Evolutionary conservation across 2,113 vertebrate genomes (phyloP), one percentile per base, ranked within the genome.

Genomic region (Lethenteron camtschaticum): DNA sequence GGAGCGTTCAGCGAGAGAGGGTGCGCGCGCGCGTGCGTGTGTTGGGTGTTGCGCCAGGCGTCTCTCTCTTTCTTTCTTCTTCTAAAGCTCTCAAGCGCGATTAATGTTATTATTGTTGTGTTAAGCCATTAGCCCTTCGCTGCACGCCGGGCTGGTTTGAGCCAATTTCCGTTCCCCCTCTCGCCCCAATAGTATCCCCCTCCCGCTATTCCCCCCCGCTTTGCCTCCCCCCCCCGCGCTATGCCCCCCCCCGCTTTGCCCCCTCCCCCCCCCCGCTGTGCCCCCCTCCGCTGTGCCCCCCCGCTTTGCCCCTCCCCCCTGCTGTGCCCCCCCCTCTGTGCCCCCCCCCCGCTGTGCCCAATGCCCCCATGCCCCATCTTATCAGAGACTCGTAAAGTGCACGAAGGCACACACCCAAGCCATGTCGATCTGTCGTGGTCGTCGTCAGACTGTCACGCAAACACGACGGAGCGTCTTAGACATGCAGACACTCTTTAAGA

Each of bases 31-130:
- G n/a, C 69, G 9, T 14, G 14, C 72, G 13, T 24, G 60, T 72
- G 57, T 73, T 69, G 56, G 57, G 69, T 68, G 68, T 55, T 68
- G 69, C 68, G 16, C 16, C 60, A 12, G 16, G 12, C 56, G 20
- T 56, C 18, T 16, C 2, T 72, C 16, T 41, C 24, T 24, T 1
- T 24, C 24, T 24, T 24, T 41, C 41, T 41, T 41, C 41, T 41
- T 41, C 41, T 41, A 41, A 41, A 41, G 41, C 41, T 41, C 41
- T 41, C 41, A 41, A 41, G 41, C 41, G 41, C 41, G 41, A 41
- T 41, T 41, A 41, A 41, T 41, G 41, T 41, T 41, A 41, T 41
- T 41, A 41, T 41, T 41, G 41, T 41, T 41, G 41, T 41, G 41
- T 41, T 41, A 41, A 41, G 41, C 41, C 41, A 41, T 41, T 41